Percentiles rank a stretch among this genome's conserved stretches.
These are phyloP conservation scores for Artemia franciscana DNA, from an alignment of 1,140 invertebrate species.

Conservation along the genomic window DNA sequence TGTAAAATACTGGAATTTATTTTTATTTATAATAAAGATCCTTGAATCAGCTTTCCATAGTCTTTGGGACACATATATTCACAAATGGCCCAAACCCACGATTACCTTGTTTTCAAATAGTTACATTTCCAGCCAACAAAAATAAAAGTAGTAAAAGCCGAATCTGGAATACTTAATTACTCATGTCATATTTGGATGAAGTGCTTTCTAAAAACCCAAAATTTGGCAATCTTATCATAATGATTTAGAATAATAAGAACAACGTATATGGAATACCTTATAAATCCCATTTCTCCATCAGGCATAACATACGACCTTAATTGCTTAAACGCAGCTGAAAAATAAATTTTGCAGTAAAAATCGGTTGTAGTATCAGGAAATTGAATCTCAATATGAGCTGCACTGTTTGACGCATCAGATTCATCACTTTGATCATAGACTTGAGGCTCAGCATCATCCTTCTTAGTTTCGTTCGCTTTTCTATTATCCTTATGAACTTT, in stretches of 20 bases:
- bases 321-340: constrained; percentile 58
- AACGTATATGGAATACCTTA: constrained; percentile 16
- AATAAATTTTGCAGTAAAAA: constrained; percentile 62
- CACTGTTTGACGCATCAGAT: constrained; percentile 18
- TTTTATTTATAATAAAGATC: too few species aligned
- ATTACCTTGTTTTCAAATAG: too few species aligned
- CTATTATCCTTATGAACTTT: too few species aligned
- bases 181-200: neutral
- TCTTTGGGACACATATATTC: too few species aligned
- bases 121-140: too few species aligned
- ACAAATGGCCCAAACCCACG: too few species aligned
- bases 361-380: constrained; percentile 44
- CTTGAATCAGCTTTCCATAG: too few species aligned
- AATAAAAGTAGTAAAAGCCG: too few species aligned
- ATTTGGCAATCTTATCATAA: neutral
- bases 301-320: constrained; percentile 42
- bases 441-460: neutral
- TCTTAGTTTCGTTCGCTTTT: neutral
- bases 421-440: constrained; percentile 20
- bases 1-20: too few species aligned
- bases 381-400: constrained; percentile 42
- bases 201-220: neutral
- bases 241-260: neutral
- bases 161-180: too few species aligned
- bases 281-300: constrained; percentile 40